Conservation (phyloP, 2,888 invertebrate genomes). For the Muschampia plurimacula region DNA sequence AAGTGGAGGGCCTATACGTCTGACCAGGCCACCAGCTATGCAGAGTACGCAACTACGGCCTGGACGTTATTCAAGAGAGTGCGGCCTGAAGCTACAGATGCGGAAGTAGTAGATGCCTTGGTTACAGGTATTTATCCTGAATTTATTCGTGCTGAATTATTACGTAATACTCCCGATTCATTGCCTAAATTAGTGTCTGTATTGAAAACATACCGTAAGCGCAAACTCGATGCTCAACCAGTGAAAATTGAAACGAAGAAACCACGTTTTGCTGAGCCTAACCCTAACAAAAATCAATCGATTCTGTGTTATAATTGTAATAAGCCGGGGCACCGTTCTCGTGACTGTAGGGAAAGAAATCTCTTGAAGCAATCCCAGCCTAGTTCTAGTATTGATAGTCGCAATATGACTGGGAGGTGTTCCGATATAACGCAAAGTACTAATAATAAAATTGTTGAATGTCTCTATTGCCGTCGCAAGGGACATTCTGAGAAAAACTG, state of each 20-base stretch:
- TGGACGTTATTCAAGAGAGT: neutral
- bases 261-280: neutral
- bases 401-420: neutral
- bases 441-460: neutral
- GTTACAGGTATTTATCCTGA: slow-evolving; percentile 1
- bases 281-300: neutral
- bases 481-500: slow-evolving; percentile 23
- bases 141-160: neutral
- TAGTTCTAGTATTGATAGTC: neutral
- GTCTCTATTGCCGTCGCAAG: slow-evolving; percentile 13
- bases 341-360: neutral
- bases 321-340: neutral
- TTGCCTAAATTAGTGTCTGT: neutral
- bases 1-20: neutral
- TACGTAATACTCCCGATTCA: neutral
- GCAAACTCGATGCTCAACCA: neutral
- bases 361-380: neutral
- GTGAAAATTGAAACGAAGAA: neutral
- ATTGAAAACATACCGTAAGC: neutral
- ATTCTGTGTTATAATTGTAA: neutral
- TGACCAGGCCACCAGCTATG: neutral
- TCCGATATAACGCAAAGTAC: neutral
- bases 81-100: neutral
- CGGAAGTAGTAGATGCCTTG: neutral
- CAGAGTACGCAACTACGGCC: neutral